phyloP scores from a whole-genome alignment of 2,797 vertebrate genomes.

The Pseudotriccus pelzelni region DNA sequence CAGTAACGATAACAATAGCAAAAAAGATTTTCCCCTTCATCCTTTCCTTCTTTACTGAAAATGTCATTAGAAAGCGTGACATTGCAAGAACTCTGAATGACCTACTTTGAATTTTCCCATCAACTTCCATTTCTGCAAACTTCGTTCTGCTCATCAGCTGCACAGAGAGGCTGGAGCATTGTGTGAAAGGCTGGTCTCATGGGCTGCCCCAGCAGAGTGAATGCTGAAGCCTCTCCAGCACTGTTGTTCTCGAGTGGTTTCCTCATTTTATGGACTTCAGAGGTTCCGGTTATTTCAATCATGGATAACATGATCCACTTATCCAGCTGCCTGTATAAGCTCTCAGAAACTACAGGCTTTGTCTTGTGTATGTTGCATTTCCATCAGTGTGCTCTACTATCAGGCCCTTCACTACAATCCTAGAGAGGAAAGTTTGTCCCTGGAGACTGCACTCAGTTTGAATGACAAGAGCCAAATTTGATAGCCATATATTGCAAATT shows the following conservation, averaged over 20 bases:
- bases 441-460: neutral
- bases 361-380: neutral
- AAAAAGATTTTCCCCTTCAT: neutral
- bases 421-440: neutral
- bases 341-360: neutral
- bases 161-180: neutral
- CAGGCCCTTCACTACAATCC: neutral
- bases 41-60: neutral
- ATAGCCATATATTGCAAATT: neutral
- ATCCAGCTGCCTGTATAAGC: neutral
- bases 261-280: conserved; percentile 16
- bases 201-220: neutral
- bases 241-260: neutral
- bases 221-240: neutral
- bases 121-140: neutral
- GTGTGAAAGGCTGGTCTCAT: neutral
- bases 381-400: neutral
- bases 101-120: neutral
- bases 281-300: conserved; percentile 2
- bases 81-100: neutral
- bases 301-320: neutral
- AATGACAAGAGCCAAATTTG: neutral
- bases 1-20: neutral
- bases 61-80: neutral
- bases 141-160: neutral